A percentile compares a stretch with the other conserved stretches of the same genome.
phyloP scores from a whole-genome alignment of 2,888 invertebrate species.

The Apoda limacodes region DNA sequence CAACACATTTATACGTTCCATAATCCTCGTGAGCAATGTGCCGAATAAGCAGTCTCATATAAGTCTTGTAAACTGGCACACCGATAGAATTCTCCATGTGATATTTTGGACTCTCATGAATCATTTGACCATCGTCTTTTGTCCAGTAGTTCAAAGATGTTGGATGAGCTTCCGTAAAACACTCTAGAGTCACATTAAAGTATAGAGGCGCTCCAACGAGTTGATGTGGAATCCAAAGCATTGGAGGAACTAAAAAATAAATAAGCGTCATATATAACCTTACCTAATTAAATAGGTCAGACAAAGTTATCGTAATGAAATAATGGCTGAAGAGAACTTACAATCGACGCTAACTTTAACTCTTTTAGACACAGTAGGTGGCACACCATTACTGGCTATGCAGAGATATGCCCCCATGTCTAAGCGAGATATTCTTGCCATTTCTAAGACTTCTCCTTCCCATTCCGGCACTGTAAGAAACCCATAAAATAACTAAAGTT shows the following conservation, averaged over 20 bases:
- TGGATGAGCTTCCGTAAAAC: constrained; percentile 92
- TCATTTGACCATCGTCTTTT: constrained; percentile 88
- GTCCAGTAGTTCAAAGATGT: constrained; percentile 94
- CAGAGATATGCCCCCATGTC: constrained; percentile 95
- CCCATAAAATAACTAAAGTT: too few relatives aligned
- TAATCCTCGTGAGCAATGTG: constrained; percentile 84
- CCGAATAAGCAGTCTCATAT: constrained; percentile 86
- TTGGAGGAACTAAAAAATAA: constrained; percentile 83
- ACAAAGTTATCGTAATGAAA: not conserved
- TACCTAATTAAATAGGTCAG: not conserved
- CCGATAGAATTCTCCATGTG: constrained; percentile 79
- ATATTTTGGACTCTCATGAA: constrained; percentile 86
- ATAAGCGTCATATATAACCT: too few relatives aligned
- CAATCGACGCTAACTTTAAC: constrained; percentile 95
- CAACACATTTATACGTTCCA: constrained; percentile 88
- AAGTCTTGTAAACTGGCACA: constrained; percentile 82
- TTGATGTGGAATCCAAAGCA: constrained; percentile 93
- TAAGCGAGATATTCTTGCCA: constrained; percentile 85
- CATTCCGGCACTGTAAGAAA: constrained; percentile 81
- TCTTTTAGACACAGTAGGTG: constrained; percentile 90
- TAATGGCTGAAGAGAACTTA: constrained; percentile 68
- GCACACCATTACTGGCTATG: constrained; percentile 91
- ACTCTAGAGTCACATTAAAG: constrained; percentile 87
- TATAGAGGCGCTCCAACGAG: constrained; percentile 87
- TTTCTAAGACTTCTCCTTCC: constrained; percentile 86